Conservation (phyloP, 2,888 invertebrate species). For the Drosophila fungiperda region DNA sequence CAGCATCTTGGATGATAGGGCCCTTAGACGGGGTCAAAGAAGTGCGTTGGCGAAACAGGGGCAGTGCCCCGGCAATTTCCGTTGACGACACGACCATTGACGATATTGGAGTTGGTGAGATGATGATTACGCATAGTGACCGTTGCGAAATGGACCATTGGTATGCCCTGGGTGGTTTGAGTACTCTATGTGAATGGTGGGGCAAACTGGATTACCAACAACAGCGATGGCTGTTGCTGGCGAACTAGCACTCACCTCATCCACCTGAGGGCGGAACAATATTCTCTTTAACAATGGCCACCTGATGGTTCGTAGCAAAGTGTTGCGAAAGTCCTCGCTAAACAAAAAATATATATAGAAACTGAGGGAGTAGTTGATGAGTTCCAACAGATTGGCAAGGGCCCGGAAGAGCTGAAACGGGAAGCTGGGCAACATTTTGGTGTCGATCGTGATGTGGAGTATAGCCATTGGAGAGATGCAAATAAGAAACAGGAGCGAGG, state of each 20-base stretch:
- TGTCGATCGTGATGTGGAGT: slow-evolving; percentile 89
- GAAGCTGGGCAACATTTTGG: slow-evolving; percentile 87
- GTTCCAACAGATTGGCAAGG: slow-evolving; percentile 90
- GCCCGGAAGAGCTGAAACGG: slow-evolving; percentile 90
- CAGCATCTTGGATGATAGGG: neutral
- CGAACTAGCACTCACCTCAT: slow-evolving; percentile 81
- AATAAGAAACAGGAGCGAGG: slow-evolving; percentile 89
- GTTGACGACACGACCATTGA: slow-evolving; percentile 84
- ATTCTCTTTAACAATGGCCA: slow-evolving; percentile 86
- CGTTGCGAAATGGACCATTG: slow-evolving; percentile 66
- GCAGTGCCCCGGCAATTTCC: slow-evolving; percentile 66
- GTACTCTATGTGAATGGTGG: slow-evolving; percentile 58
- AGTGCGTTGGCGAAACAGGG: neutral
- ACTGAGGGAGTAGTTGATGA: slow-evolving; percentile 91
- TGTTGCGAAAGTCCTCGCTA: slow-evolving; percentile 91
- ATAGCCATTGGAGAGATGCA: slow-evolving; percentile 91
- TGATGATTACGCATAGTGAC: slow-evolving; percentile 69
- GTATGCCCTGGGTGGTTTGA: slow-evolving; percentile 35
- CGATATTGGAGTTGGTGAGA: slow-evolving; percentile 84
- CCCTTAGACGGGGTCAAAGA: slow-evolving; percentile 1
- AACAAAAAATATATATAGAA: slow-evolving; percentile 92
- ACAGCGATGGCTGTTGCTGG: slow-evolving; percentile 52
- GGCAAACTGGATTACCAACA: slow-evolving; percentile 42
- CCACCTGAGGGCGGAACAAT: slow-evolving; percentile 79
- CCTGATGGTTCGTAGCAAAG: slow-evolving; percentile 88